Evolutionary conservation across 2,888 invertebrate genomes (phyloP).

Genomic region (Tuta absoluta): DNA sequence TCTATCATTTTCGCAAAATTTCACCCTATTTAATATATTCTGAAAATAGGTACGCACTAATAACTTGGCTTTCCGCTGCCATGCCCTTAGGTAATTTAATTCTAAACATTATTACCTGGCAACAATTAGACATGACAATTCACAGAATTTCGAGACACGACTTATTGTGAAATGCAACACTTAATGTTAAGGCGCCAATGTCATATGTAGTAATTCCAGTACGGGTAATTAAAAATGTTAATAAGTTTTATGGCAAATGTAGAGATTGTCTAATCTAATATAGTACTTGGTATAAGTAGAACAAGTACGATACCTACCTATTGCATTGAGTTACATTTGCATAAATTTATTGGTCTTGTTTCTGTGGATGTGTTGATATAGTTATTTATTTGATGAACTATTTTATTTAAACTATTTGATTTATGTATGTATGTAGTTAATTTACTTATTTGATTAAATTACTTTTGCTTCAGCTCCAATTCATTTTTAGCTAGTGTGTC

Average conservation of each 20-base stretch:
- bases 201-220: constrained; percentile 40
- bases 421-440: too few species aligned
- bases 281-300: not conserved
- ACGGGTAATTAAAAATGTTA: constrained; percentile 40
- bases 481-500: too few species aligned
- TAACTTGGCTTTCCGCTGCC: not conserved
- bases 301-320: not conserved
- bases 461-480: too few species aligned
- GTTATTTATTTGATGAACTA: too few species aligned
- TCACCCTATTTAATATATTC: too few species aligned
- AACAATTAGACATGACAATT: constrained; percentile 38
- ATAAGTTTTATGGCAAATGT: constrained; percentile 26
- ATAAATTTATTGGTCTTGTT: not conserved
- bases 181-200: constrained; percentile 43
- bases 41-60: not conserved
- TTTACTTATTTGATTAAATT: too few species aligned
- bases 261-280: constrained; percentile 14
- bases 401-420: too few species aligned
- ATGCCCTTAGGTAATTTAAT: constrained; percentile 40
- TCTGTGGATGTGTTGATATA: not conserved
- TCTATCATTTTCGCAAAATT: too few species aligned
- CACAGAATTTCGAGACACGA: constrained; percentile 40
- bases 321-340: not conserved
- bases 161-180: constrained; percentile 42
- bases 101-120: constrained; percentile 36